Conservation (phyloP, 2,888 invertebrate genomes). For the Pseudococcus viburni region DNA sequence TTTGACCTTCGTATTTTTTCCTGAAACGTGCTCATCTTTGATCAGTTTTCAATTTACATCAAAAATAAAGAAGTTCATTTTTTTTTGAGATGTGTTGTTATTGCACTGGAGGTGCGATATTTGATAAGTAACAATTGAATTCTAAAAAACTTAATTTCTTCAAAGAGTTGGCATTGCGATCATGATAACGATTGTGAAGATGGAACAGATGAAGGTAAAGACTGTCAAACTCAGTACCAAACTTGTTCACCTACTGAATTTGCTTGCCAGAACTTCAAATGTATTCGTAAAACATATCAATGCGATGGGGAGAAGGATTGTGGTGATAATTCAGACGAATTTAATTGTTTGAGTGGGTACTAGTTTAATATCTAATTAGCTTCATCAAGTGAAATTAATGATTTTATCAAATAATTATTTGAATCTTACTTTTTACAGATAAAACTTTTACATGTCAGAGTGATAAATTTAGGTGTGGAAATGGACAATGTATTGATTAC, state of each 20-base stretch:
- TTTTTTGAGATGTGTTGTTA: too few species aligned
- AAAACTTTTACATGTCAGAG: slow-evolving; percentile 83
- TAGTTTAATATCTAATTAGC: not conserved
- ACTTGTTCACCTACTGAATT: slow-evolving; percentile 89
- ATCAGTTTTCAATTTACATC: too few species aligned
- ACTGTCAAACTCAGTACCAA: slow-evolving; percentile 88
- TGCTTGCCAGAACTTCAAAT: slow-evolving; percentile 95
- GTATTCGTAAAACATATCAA: slow-evolving; percentile 88
- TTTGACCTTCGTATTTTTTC: too few species aligned
- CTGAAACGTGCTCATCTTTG: too few species aligned
- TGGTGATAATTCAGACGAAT: slow-evolving; percentile 95
- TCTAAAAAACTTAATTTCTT: not conserved
- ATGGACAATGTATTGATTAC: slow-evolving; percentile 88
- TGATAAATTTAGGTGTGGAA: slow-evolving; percentile 85
- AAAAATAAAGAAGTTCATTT: too few species aligned
- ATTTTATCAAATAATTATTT: not conserved
- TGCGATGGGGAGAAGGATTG: slow-evolving; percentile 94
- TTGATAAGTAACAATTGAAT: not conserved
- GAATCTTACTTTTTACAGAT: slow-evolving; percentile 71
- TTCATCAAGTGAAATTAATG: not conserved
- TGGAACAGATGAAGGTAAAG: slow-evolving; percentile 96
- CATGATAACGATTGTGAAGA: slow-evolving; percentile 97
- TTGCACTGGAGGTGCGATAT: too few species aligned
- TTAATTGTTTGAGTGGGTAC: slow-evolving; percentile 77
- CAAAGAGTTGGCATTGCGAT: slow-evolving; percentile 87